These are phyloP conservation scores for Halcyon badia DNA, from an alignment of 2,797 vertebrate genomes.

Conservation along the genomic window DNA sequence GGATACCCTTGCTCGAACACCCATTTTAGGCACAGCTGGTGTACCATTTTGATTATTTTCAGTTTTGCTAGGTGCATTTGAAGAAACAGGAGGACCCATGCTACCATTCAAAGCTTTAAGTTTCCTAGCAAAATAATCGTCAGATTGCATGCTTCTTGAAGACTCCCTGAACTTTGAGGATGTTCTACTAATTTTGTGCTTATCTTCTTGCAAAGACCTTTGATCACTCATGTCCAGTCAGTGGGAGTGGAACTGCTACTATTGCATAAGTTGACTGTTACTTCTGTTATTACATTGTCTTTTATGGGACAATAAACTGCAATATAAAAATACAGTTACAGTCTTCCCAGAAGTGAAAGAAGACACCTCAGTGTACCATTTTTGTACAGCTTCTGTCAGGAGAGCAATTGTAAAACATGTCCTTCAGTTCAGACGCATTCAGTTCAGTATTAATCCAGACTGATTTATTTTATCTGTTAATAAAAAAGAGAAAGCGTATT, in stretches of 20 bases:
- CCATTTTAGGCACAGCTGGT: slow-evolving; percentile 97
- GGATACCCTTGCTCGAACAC: slow-evolving; percentile 93
- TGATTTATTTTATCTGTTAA: slow-evolving; percentile 62
- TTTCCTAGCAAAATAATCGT: slow-evolving; percentile 93
- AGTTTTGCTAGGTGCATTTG: slow-evolving; percentile 83
- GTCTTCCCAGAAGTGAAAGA: slow-evolving; percentile 5
- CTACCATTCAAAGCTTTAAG: slow-evolving; percentile 91
- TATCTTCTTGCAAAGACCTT: slow-evolving; percentile 86
- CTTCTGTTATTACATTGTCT: slow-evolving; percentile 80
- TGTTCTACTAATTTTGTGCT: slow-evolving; percentile 85
- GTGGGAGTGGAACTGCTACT: slow-evolving; percentile 60
- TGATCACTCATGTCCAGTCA: slow-evolving; percentile 89
- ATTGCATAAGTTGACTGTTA: slow-evolving; percentile 74
- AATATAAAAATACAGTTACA: neutral
- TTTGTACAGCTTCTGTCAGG: neutral
- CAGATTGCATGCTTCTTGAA: slow-evolving; percentile 92
- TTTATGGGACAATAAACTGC: slow-evolving; percentile 18
- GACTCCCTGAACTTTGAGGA: slow-evolving; percentile 86
- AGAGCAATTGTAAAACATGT: neutral
- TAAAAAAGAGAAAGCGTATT: neutral
- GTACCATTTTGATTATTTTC: slow-evolving; percentile 89
- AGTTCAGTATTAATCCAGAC: neutral
- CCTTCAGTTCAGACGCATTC: slow-evolving; percentile 12
- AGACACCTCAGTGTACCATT: slow-evolving; percentile 32
- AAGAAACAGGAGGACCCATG: slow-evolving; percentile 87